Conservation (phyloP, 2,888 invertebrate genomes). For the Agrochola litura region DNA sequence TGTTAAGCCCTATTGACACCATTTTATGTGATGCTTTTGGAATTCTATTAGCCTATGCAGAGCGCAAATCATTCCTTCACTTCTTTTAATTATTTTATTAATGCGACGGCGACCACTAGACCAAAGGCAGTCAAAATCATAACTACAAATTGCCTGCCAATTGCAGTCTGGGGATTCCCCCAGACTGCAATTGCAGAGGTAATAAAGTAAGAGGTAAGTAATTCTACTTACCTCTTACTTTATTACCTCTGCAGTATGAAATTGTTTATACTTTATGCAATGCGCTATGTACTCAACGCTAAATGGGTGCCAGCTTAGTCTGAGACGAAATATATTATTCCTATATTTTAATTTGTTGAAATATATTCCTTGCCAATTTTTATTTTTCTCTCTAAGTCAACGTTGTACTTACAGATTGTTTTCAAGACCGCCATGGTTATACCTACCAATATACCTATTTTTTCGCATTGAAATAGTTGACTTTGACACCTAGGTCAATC, state of each 20-base stretch:
- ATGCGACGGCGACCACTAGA: neutral
- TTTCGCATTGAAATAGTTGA: constrained; percentile 31
- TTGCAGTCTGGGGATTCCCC: too few species aligned
- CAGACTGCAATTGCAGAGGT: too few species aligned
- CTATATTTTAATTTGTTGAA: neutral
- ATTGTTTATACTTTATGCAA: neutral
- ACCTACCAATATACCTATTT: neutral
- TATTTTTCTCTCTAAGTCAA: neutral
- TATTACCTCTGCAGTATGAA: neutral
- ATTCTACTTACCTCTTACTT: too few species aligned
- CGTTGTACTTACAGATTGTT: too few species aligned
- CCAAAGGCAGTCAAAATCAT: neutral
- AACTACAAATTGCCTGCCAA: neutral
- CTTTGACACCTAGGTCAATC: constrained; percentile 52
- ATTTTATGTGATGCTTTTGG: constrained; percentile 1
- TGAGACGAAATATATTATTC: neutral
- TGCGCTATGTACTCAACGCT: neutral
- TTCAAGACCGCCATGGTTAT: neutral
- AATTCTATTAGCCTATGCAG: neutral
- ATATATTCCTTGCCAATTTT: neutral
- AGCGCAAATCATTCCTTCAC: neutral
- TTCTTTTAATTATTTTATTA: neutral
- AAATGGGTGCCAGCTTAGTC: neutral
- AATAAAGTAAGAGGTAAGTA: too few species aligned
- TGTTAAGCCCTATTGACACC: constrained; percentile 1